Evolutionary conservation across 2,888 invertebrate species (phyloP).

Genomic region (Netelia inedita): DNA sequence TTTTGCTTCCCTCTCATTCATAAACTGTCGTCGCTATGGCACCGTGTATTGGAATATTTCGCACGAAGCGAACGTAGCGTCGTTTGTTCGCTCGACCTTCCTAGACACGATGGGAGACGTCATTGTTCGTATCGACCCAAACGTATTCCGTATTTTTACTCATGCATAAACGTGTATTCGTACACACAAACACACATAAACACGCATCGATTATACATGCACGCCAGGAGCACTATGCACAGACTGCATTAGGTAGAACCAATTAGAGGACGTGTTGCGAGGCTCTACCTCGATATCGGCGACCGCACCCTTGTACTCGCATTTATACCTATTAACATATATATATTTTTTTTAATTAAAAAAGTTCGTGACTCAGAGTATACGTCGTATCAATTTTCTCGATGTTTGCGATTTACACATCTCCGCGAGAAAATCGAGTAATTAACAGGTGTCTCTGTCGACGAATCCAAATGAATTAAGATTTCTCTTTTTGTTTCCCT

Average conservation of each 20-base stretch:
- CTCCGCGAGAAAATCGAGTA: no score
- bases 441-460: no score
- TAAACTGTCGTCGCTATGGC: background rate
- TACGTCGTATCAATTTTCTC: no score
- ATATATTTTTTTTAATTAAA: no score
- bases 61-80: background rate
- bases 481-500: no score
- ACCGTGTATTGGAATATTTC: background rate
- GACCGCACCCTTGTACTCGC: slow-evolving; percentile 45
- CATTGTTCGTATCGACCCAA: background rate
- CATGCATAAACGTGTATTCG: background rate
- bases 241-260: background rate
- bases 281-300: slow-evolving; percentile 39
- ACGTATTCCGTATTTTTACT: background rate
- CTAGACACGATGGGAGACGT: background rate
- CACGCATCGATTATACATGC: background rate
- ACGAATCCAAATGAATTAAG: no score
- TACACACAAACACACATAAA: background rate
- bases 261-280: slow-evolving; percentile 46
- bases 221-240: background rate
- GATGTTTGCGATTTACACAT: no score
- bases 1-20: background rate
- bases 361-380: no score
- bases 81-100: background rate
- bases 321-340: slow-evolving; percentile 5